These are phyloP conservation scores for Promerops cafer DNA, from an alignment of 2,113 vertebrate species.

Conservation along the genomic window DNA sequence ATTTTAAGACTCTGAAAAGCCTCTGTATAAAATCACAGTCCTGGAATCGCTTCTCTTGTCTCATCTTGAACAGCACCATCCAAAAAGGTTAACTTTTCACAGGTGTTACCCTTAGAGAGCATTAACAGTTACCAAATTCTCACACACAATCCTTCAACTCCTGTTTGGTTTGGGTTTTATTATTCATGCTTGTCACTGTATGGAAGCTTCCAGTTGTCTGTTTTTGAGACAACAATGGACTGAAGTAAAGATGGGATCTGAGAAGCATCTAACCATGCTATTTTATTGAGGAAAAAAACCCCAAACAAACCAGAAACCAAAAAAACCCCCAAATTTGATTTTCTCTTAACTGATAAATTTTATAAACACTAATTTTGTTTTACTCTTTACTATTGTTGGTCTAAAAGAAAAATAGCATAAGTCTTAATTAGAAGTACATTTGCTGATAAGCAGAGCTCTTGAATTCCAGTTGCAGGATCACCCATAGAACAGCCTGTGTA, in stretches of 20 bases:
- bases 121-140: neutral
- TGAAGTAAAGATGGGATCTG: neutral
- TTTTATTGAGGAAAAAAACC: neutral
- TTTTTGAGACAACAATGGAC: neutral
- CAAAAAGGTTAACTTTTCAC: neutral
- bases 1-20: neutral
- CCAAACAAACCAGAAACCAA: neutral
- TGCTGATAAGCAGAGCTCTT: neutral
- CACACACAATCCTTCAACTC: neutral
- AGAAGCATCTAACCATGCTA: neutral
- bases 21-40: neutral
- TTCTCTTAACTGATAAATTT: neutral
- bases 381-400: neutral
- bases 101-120: neutral
- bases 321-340: neutral
- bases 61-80: neutral
- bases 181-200: neutral
- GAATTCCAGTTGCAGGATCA: neutral
- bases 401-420: neutral
- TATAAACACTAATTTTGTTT: neutral
- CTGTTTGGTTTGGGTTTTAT: neutral
- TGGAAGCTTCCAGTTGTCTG: neutral
- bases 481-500: neutral
- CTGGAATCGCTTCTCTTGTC: neutral
- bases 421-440: neutral